Base-by-base conservation (phyloP, 2,888 invertebrate genomes). In the Ptychoptera albimana region DNA sequence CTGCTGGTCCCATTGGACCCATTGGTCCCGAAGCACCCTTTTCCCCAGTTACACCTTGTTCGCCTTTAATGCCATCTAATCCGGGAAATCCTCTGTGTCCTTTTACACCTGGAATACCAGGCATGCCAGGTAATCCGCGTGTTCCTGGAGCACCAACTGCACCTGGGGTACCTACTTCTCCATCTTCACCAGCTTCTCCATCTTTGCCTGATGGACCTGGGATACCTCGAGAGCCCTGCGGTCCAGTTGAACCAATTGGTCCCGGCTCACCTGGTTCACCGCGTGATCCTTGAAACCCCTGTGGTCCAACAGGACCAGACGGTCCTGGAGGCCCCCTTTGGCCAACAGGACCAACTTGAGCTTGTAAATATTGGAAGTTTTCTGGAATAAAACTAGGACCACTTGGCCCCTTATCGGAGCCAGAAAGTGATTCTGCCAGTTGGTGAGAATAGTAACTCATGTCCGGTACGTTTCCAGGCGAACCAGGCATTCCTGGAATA, bases 51-150 rank as follows among this genome's bases (percentile, higher is more conserved):
- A 68, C 57, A 1, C 88, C 88, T 58, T 77, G 78, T 52, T 87
- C 86, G 5, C 88, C 88, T 61, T 87, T 88, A 4, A 75, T 66
- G 0, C 88, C 88, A 56, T 87, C 83, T 46, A 79, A 64, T 14
- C 88, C 88, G 12, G 75, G 76, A 53, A 79, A 83, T 2, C 88
- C 88, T 42, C 83, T 71, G 59, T 88, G 87, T 0, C 88, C 88
- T 63, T 88, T 88, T 0, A 77, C 60, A 2, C 89, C 89, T 2
- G 85, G 83, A 6, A 86, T 66, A 1, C 87, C 87, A 0, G 85
- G 83, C 62, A 82, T 69, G 29, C 86, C 79, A 4, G 70, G 67
- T 5, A 74, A 60, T 2, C 86, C 86, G 50, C 83, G 69, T 1
- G 78, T 68, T 1, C 86, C 86, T 1, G 75, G 63, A 29, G 79